These are phyloP conservation scores for Keiferia lycopersicella DNA, from an alignment of 2,888 invertebrate species.

Conservation along the genomic window DNA sequence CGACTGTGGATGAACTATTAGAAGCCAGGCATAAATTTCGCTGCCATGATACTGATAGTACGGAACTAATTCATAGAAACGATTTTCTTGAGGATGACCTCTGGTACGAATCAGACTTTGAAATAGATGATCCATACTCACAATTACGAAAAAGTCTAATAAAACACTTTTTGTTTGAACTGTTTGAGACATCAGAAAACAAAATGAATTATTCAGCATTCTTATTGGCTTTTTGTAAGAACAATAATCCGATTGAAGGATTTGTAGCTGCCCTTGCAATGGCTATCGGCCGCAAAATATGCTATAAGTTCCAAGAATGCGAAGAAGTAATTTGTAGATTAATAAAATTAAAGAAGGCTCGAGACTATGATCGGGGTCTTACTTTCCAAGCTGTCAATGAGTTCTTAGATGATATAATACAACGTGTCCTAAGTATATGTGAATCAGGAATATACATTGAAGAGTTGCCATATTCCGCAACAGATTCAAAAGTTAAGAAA, in stretches of 20 bases:
- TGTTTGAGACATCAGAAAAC: conserved; percentile 74
- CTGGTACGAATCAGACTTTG: conserved; percentile 69
- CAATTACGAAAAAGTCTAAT: conserved; percentile 60
- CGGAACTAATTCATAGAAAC: conserved; percentile 61
- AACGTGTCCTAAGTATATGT: conserved; percentile 57
- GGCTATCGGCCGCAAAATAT: conserved; percentile 77
- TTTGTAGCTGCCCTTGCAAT: conserved; percentile 81
- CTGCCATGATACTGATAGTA: conserved; percentile 65
- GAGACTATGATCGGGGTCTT: conserved; percentile 62
- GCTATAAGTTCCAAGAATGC: conserved; percentile 72
- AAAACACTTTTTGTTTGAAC: conserved; percentile 80
- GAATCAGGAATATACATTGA: conserved; percentile 57
- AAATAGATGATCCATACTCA: conserved; percentile 46
- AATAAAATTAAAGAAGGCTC: conserved; percentile 62
- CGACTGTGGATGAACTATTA: conserved; percentile 78
- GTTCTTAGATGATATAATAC: conserved; percentile 57
- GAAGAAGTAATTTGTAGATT: conserved; percentile 68
- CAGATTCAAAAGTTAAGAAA: conserved; percentile 51
- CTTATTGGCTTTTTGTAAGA: conserved; percentile 84
- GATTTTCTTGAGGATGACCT: conserved; percentile 54
- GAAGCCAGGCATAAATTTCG: conserved; percentile 70
- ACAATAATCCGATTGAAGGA: conserved; percentile 74
- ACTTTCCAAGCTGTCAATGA: conserved; percentile 58
- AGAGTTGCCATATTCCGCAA: conserved; percentile 53
- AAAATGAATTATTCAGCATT: conserved; percentile 83